Evolutionary conservation across 2,797 vertebrate genomes (phyloP).

Genomic region (Muraenolepis orangiensis): DNA sequence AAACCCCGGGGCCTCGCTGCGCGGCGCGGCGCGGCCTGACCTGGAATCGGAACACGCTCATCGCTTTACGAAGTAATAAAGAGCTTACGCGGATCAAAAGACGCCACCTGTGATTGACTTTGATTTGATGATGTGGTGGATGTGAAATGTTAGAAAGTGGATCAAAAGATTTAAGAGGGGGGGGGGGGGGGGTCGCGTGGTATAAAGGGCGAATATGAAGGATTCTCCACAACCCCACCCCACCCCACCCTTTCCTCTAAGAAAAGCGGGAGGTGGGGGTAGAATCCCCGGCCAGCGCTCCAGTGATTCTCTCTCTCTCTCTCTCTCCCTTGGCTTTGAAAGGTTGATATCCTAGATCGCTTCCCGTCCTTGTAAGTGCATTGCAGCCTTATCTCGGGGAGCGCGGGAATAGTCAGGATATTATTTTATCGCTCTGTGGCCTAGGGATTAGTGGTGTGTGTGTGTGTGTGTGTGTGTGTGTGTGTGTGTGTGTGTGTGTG

Average conservation of each 20-base stretch:
- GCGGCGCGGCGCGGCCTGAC: no score
- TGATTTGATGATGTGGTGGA: slow-evolving; percentile 70
- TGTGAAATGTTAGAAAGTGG: slow-evolving; percentile 36
- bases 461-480: no score
- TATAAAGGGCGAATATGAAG: slow-evolving; percentile 39
- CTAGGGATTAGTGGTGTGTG: slow-evolving; percentile 69
- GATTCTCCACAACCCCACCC: not conserved
- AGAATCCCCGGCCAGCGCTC: slow-evolving; percentile 45
- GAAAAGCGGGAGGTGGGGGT: slow-evolving; percentile 16
- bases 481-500: no score
- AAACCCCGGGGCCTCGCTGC: no score
- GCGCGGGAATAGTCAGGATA: slow-evolving; percentile 72
- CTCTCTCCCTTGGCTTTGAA: slow-evolving; percentile 69
- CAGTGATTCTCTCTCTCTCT: slow-evolving; percentile 45
- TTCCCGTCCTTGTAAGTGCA: slow-evolving; percentile 69
- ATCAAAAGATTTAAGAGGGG: slow-evolving; percentile 53
- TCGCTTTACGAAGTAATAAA: slow-evolving; percentile 65
- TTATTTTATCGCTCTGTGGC: slow-evolving; percentile 67
- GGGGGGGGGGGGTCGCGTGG: slow-evolving; percentile 38
- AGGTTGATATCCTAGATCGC: slow-evolving; percentile 73
- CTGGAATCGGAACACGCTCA: slow-evolving; percentile 61
- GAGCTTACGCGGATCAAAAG: slow-evolving; percentile 68
- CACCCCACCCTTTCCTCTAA: slow-evolving; percentile 26
- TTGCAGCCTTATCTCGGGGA: slow-evolving; percentile 66
- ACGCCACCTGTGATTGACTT: slow-evolving; percentile 47